phyloP scores from a whole-genome alignment of 2,888 invertebrate genomes.

The Adelphocoris suturalis region DNA sequence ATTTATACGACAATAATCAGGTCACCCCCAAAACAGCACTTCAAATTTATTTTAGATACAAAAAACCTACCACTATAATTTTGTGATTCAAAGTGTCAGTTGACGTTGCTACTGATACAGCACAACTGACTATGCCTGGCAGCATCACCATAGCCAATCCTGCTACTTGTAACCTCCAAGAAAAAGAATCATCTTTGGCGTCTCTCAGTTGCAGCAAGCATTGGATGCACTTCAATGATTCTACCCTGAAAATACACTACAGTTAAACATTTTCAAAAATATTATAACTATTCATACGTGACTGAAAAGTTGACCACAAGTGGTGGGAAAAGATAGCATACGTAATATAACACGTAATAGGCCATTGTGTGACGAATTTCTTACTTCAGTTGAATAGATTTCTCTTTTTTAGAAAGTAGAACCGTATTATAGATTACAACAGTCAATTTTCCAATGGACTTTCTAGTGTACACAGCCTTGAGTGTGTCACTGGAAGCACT shows the following conservation, averaged over 20 bases:
- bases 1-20: too few relatives aligned
- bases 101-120: slow-evolving; percentile 82
- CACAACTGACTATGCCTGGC: slow-evolving; percentile 83
- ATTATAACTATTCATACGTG: too few relatives aligned
- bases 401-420: slow-evolving; percentile 85
- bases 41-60: background rate
- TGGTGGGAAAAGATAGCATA: too few relatives aligned
- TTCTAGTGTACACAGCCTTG: slow-evolving; percentile 81
- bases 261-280: background rate
- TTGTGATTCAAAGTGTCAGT: slow-evolving; percentile 83
- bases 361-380: too few relatives aligned
- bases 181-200: slow-evolving; percentile 79
- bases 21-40: too few relatives aligned
- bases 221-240: slow-evolving; percentile 83
- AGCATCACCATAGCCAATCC: slow-evolving; percentile 83
- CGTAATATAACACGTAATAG: too few relatives aligned
- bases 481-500: slow-evolving; percentile 81
- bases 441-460: slow-evolving; percentile 82
- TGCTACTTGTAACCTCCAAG: slow-evolving; percentile 80
- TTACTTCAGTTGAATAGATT: slow-evolving; percentile 83
- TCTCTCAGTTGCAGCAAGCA: slow-evolving; percentile 82
- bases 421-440: slow-evolving; percentile 84
- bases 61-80: slow-evolving; percentile 81
- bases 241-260: slow-evolving; percentile 74
- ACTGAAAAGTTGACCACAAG: too few relatives aligned